These are phyloP conservation scores for Torymus aiolomorphi DNA, from an alignment of 2,888 invertebrate species.

Conservation along the genomic window DNA sequence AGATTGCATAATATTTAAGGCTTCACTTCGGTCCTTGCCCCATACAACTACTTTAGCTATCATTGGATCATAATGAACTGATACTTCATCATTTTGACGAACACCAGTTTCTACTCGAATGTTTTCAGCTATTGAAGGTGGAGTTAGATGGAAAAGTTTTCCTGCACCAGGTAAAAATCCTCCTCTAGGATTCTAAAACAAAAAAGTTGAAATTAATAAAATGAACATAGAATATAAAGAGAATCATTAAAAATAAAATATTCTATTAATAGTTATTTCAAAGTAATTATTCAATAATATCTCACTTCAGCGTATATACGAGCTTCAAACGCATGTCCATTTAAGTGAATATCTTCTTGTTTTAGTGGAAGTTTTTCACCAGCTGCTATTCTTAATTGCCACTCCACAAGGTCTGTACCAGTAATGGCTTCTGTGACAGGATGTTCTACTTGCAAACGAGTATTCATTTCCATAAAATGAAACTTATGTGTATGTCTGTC, in stretches of 20 bases:
- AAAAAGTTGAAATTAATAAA: conserved; percentile 8
- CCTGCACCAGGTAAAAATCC: conserved; percentile 98
- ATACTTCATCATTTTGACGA: conserved; percentile 93
- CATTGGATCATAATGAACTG: conserved; percentile 99
- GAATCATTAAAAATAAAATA: conserved; percentile 1
- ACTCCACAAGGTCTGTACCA: conserved; percentile 96
- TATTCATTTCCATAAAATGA: conserved; percentile 99
- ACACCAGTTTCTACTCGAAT: conserved; percentile 94
- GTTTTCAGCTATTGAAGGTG: conserved; percentile 81
- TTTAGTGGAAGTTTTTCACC: conserved; percentile 89
- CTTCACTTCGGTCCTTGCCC: conserved; percentile 89
- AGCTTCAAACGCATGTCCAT: conserved; percentile 96
- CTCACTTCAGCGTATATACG: conserved; percentile 93
- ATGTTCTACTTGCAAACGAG: conserved; percentile 95
- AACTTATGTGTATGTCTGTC: conserved; percentile 91
- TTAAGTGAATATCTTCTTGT: conserved; percentile 86
- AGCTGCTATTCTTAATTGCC: conserved; percentile 94
- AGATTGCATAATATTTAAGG: conserved; percentile 85
- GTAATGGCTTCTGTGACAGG: conserved; percentile 99
- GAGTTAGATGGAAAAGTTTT: conserved; percentile 83
- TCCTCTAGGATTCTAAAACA: conserved; percentile 79
- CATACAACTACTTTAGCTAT: conserved; percentile 98
- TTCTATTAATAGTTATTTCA: too few relatives aligned
- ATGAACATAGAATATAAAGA: background rate
- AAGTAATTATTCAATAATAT: too few relatives aligned